Percentiles rank a stretch among this genome's conserved stretches.
These are phyloP conservation scores for Helarctos malayanus DNA, from an alignment of 2,797 vertebrate species.

Conservation along the genomic window DNA sequence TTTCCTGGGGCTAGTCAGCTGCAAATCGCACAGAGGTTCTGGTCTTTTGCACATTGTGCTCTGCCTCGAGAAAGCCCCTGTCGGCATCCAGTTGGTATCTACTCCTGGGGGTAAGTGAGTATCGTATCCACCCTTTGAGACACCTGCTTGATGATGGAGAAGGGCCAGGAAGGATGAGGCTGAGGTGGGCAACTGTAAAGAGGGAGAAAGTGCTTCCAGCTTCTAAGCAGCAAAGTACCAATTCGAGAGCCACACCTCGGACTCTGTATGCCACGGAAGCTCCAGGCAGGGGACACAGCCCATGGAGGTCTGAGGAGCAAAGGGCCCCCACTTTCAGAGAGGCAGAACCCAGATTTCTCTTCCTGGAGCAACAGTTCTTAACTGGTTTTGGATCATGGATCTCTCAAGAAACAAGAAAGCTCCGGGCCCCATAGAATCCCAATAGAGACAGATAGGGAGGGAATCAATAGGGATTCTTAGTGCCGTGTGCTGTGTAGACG, in stretches of 20 bases:
- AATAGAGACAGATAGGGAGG: not conserved
- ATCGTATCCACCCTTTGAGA: not conserved
- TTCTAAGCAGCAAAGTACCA: not conserved
- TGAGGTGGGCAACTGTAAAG: not conserved
- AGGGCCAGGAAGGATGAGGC: not conserved
- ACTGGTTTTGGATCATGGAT: not conserved
- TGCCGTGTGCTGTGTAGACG: accelerated
- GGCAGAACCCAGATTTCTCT: not conserved
- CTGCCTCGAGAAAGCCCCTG: not conserved
- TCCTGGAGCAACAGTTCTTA: not conserved
- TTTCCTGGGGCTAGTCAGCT: conserved; percentile 58
- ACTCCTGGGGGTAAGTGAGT: not conserved
- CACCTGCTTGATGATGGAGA: not conserved
- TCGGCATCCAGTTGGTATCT: not conserved
- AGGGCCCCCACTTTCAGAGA: not conserved
- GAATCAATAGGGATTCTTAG: not conserved
- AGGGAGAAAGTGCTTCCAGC: not conserved
- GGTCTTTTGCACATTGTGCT: not conserved
- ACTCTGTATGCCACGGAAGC: not conserved
- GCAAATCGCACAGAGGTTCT: not conserved
- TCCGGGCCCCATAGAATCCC: not conserved
- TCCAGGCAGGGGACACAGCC: not conserved
- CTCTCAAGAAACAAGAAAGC: conserved; percentile 30
- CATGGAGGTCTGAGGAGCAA: not conserved
- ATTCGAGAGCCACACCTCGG: not conserved